Conservation (phyloP, 2,797 vertebrate genomes). For the Characodon lateralis region DNA sequence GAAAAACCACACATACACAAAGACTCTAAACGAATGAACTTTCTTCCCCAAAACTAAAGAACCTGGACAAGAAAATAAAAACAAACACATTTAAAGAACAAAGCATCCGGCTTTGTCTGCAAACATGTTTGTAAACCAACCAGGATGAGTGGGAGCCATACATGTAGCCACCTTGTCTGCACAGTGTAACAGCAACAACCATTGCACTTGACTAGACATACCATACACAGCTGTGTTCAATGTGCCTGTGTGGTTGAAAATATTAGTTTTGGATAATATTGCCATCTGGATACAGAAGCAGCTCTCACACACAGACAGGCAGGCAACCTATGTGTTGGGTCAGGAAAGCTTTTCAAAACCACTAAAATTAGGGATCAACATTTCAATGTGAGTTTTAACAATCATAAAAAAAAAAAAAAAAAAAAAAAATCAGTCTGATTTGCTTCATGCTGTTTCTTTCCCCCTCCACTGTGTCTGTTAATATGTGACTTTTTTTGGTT, state of each 20-base stretch:
- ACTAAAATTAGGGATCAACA: constrained; percentile 49
- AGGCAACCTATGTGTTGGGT: constrained; percentile 54
- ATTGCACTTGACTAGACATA: constrained; percentile 77
- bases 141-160: constrained; percentile 57
- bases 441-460: constrained; percentile 48
- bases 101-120: constrained; percentile 50
- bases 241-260: constrained; percentile 64
- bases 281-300: constrained; percentile 71
- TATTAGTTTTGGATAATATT: constrained; percentile 67
- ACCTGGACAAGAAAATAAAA: constrained; percentile 50
- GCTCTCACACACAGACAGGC: constrained; percentile 67
- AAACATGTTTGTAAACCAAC: constrained; percentile 51
- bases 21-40: constrained; percentile 59
- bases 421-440: constrained; percentile 32
- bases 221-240: constrained; percentile 73
- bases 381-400: constrained; percentile 27
- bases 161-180: constrained; percentile 75
- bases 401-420: constrained; percentile 23
- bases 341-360: constrained; percentile 63
- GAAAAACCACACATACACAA: constrained; percentile 36
- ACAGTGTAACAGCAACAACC: constrained; percentile 77
- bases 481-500: constrained; percentile 62
- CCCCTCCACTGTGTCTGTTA: constrained; percentile 40
- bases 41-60: constrained; percentile 49
- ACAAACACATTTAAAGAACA: constrained; percentile 39